Evolutionary conservation across 2,797 vertebrate species (phyloP).

Genomic region (Miichthys miiuy): DNA sequence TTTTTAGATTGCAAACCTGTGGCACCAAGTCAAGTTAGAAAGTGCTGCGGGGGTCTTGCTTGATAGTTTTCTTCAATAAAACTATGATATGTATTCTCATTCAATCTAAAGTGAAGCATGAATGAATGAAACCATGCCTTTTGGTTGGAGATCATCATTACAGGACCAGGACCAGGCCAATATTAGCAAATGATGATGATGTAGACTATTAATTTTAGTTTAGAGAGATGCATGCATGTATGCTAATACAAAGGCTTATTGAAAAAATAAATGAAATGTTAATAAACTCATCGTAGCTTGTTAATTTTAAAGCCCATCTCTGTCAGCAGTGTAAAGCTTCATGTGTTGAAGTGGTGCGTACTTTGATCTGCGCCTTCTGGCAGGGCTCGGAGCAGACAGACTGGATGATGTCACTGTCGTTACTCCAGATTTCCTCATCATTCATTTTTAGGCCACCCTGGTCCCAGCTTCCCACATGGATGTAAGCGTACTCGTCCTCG

Average conservation of each 20-base stretch:
- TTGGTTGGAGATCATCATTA: neutral
- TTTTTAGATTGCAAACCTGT: conserved; percentile 40
- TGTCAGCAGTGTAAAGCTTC: neutral
- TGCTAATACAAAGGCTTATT: neutral
- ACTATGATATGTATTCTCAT: neutral
- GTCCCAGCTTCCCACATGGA: conserved; percentile 99
- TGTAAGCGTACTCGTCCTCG: conserved; percentile 94
- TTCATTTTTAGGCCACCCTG: conserved; percentile 97
- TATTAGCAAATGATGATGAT: neutral
- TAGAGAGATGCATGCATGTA: neutral
- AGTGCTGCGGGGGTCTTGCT: conserved; percentile 43
- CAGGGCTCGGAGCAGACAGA: conserved; percentile 98
- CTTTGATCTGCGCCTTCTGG: conserved; percentile 98
- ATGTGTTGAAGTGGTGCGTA: conserved; percentile 57
- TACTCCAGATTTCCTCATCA: conserved; percentile 96
- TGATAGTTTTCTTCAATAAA: conserved; percentile 26
- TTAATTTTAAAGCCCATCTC: neutral
- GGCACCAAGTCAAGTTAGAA: conserved; percentile 35
- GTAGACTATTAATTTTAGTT: neutral
- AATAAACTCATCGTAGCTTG: neutral
- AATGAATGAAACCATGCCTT: conserved; percentile 1
- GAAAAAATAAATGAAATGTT: neutral
- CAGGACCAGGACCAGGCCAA: neutral
- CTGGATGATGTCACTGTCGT: conserved; percentile 90
- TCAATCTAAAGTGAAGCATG: neutral